Base-by-base conservation (phyloP, 2,113 vertebrate genomes). In the Microcebus tavaratra region DNA sequence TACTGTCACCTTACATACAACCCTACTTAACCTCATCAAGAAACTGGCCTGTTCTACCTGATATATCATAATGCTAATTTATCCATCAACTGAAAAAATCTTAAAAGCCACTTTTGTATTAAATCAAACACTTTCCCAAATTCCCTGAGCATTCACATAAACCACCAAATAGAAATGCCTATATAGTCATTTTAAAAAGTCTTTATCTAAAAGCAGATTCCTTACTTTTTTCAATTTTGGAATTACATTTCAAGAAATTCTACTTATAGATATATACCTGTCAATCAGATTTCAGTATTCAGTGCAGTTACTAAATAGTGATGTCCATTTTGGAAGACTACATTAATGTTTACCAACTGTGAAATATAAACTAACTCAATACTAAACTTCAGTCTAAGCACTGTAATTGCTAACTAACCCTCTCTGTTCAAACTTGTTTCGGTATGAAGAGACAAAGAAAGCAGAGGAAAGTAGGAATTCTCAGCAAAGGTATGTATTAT, bases 91-190 rank as follows among this genome's bases (percentile, higher is more conserved):
- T 91, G 67, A 92, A 88, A 27, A 78, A 87, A 57, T 45, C 27
- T 75, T 90, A 91, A 84, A 48, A 85, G 91, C 39, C 11, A 81
- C 39, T 88, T 95, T 36, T 89, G 10, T 70, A 76, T 36, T 78
- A 70, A 50, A 73, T 55, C 34, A 48, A 48, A 48, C 48, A 70
- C 36, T 21, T 75, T 68, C 82, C 79, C 61, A 83, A 39, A 91
- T 78, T 94, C 96, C 72, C 82, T 97, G 86, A 95, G 86, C 61
- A 95, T 8, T 84, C 72, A 68, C 75, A 88, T 34, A 50, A 79
- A 75, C 4, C 45, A 75, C 61, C 75, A 93, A 68, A 87, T 3
- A 83, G 17, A 70, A 91, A 70, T 34, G 39, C 3, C 4, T 72
- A 59, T 29, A 18, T 0, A 88, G 27, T 84, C 65, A 70, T 55